phyloP scores from a whole-genome alignment of 2,888 invertebrate genomes.

The Dendrolimus pini region DNA sequence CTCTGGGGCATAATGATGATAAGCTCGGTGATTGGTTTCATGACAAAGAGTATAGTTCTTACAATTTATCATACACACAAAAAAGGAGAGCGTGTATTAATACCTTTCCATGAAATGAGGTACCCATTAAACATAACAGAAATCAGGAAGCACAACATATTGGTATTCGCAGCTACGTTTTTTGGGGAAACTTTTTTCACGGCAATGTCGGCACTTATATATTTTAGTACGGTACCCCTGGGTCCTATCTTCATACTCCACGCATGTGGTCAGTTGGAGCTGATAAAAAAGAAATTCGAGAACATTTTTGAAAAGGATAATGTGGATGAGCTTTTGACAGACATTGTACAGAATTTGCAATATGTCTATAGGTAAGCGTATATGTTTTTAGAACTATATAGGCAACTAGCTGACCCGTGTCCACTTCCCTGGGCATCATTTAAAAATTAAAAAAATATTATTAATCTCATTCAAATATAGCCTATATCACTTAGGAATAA shows the following conservation, averaged over 20 bases:
- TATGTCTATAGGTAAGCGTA: background rate
- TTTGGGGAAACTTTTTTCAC: background rate
- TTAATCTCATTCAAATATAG: no score
- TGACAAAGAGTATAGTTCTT: background rate
- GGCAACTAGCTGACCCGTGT: no score
- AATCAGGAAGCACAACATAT: background rate
- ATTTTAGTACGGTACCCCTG: background rate
- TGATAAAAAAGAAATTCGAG: background rate
- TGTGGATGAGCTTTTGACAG: background rate
- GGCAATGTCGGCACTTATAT: background rate
- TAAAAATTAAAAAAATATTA: no score
- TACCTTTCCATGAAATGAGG: background rate
- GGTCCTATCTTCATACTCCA: constrained; percentile 4
- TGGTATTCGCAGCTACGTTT: background rate
- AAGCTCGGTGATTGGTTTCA: background rate
- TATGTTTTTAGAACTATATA: no score
- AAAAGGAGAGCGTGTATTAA: background rate
- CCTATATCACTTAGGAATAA: no score
- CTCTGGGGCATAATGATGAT: background rate
- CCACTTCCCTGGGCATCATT: no score
- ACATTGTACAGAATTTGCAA: constrained; percentile 1
- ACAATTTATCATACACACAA: background rate
- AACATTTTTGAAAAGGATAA: background rate
- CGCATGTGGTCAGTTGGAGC: constrained; percentile 1
- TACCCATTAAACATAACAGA: constrained; percentile 1